Percentiles rank a stretch among this genome's conserved stretches.
Evolutionary conservation across 2,888 invertebrate species (phyloP).

Genomic region (Phania funesta): DNA sequence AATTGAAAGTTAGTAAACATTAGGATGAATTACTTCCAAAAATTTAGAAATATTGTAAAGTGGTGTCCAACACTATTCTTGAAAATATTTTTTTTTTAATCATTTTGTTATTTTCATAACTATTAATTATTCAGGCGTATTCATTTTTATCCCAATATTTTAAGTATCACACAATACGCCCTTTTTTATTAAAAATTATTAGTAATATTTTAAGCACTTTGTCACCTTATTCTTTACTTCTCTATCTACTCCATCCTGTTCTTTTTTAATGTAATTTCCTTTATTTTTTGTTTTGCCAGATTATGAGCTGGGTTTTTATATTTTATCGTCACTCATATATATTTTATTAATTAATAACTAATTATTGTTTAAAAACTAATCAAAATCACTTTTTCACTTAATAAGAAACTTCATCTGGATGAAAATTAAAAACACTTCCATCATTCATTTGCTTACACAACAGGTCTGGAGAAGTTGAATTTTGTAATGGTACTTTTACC

Average conservation of each 20-base stretch:
- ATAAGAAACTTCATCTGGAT: slow-evolving; percentile 67
- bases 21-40: too few species aligned
- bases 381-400: slow-evolving; percentile 61
- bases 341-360: slow-evolving; percentile 55
- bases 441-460: too few species aligned
- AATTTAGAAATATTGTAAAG: too few species aligned
- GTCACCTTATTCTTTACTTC: slow-evolving; percentile 33
- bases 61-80: too few species aligned
- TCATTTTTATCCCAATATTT: background rate
- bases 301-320: too few species aligned
- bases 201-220: slow-evolving; percentile 13
- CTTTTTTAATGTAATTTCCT: slow-evolving; percentile 1
- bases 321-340: too few species aligned
- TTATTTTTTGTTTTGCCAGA: background rate
- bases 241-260: background rate
- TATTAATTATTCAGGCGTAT: background rate
- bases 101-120: too few species aligned
- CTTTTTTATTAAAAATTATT: slow-evolving; percentile 24
- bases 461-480: too few species aligned
- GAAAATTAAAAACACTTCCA: slow-evolving; percentile 62
- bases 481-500: too few species aligned
- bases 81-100: too few species aligned
- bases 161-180: slow-evolving; percentile 25
- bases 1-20: too few species aligned
- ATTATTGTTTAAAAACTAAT: slow-evolving; percentile 64